These are phyloP conservation scores for Nerophis ophidion DNA, from an alignment of 2,113 vertebrate species.

Conservation along the genomic window DNA sequence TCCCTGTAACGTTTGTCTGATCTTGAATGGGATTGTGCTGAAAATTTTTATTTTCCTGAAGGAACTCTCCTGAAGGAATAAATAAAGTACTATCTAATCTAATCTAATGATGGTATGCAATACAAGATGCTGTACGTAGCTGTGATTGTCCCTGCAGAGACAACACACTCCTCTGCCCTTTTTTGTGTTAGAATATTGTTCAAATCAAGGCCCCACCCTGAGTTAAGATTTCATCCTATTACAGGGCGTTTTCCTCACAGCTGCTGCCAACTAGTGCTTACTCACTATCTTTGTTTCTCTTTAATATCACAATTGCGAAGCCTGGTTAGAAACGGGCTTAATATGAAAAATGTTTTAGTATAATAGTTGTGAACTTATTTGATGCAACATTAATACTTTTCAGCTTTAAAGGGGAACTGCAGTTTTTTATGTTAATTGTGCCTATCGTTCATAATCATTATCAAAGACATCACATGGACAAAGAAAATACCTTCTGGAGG, in stretches of 20 bases:
- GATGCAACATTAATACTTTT: too few relatives aligned
- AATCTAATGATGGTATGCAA: too few relatives aligned
- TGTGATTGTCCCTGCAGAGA: not conserved
- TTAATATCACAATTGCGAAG: not conserved
- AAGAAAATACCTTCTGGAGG: too few relatives aligned
- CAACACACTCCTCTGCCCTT: not conserved
- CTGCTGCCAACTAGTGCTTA: conserved; percentile 1
- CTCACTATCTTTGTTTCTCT: not conserved
- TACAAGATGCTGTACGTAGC: not conserved
- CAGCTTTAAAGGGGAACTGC: too few relatives aligned
- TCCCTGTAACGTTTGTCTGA: too few relatives aligned
- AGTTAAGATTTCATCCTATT: not conserved
- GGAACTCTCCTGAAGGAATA: too few relatives aligned
- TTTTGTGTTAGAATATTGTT: not conserved
- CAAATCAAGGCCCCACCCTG: not conserved
- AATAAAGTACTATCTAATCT: too few relatives aligned
- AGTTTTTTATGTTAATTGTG: too few relatives aligned
- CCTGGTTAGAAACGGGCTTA: not conserved
- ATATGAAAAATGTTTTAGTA: not conserved
- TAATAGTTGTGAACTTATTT: not conserved
- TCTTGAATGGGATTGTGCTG: too few relatives aligned
- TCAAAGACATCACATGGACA: too few relatives aligned
- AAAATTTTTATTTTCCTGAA: too few relatives aligned
- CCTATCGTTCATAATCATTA: too few relatives aligned
- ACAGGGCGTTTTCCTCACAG: not conserved